Evolutionary conservation across 2,797 vertebrate species (phyloP).

Genomic region (Sphenodon punctatus): DNA sequence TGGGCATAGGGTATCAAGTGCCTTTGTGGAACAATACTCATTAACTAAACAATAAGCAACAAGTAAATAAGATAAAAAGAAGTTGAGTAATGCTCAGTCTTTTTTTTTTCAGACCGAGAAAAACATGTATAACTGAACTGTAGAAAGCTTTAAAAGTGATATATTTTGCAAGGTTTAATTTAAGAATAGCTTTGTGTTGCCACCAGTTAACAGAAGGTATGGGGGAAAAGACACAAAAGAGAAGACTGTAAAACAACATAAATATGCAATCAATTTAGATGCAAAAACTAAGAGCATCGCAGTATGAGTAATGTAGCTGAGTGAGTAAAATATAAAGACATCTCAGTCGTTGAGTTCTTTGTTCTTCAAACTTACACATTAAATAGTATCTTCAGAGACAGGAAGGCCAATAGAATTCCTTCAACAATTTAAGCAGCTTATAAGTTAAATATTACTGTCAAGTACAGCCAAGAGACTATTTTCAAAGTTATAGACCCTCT

Average conservation of each 20-base stretch:
- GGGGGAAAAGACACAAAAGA: background rate
- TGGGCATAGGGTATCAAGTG: rapidly evolving
- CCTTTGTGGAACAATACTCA: background rate
- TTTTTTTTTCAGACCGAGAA: too few species aligned
- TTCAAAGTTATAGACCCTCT: background rate
- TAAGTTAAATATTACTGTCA: background rate
- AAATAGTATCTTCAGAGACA: background rate
- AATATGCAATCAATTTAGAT: background rate
- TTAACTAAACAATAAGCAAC: background rate
- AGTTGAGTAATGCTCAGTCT: too few species aligned
- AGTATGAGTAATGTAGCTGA: background rate
- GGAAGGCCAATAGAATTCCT: background rate
- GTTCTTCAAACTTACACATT: background rate
- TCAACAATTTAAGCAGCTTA: background rate
- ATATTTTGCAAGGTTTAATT: rapidly evolving
- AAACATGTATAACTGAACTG: too few species aligned
- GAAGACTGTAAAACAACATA: background rate
- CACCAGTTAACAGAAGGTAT: background rate
- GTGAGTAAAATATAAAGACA: background rate
- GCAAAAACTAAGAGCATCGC: background rate
- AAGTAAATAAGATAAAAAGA: background rate
- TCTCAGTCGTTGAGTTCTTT: background rate
- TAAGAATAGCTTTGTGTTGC: background rate
- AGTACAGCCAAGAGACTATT: background rate
- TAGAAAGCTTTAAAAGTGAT: background rate